Percentiles rank a stretch among this genome's conserved stretches.
Evolutionary conservation across 2,888 invertebrate genomes (phyloP).

Genomic region (Noctua pronuba): DNA sequence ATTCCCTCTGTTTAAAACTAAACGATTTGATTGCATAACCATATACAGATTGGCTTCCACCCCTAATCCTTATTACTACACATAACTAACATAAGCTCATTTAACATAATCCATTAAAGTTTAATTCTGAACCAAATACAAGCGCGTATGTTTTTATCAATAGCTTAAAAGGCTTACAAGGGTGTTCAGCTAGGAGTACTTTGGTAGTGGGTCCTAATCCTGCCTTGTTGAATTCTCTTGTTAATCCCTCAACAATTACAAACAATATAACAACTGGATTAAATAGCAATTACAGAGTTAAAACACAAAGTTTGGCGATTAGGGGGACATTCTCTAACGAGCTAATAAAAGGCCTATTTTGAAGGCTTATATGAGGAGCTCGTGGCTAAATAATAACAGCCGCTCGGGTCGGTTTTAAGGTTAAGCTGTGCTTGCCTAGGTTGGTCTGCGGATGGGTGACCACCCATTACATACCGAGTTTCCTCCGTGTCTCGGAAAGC

Average conservation of each 20-base stretch:
- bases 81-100: neutral
- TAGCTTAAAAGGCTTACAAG: constrained; percentile 19
- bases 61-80: neutral
- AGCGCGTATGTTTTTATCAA: constrained; percentile 3
- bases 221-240: constrained; percentile 19
- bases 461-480: too few species aligned
- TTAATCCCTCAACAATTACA: constrained; percentile 37
- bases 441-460: too few species aligned
- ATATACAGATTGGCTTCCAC: neutral
- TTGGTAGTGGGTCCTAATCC: constrained; percentile 23
- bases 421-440: too few species aligned
- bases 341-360: constrained; percentile 13
- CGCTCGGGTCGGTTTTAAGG: too few species aligned
- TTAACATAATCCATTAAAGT: neutral
- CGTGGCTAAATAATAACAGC: too few species aligned
- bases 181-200: constrained; percentile 1
- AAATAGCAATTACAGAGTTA: constrained; percentile 16
- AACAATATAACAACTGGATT: constrained; percentile 32
- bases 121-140: constrained; percentile 13
- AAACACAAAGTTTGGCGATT: constrained; percentile 14
- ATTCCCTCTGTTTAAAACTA: neutral
- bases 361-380: neutral
- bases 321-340: neutral
- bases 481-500: too few species aligned
- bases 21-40: neutral